These are phyloP conservation scores for Drosophila rellima DNA, from an alignment of 2,888 invertebrate genomes.

Conservation along the genomic window DNA sequence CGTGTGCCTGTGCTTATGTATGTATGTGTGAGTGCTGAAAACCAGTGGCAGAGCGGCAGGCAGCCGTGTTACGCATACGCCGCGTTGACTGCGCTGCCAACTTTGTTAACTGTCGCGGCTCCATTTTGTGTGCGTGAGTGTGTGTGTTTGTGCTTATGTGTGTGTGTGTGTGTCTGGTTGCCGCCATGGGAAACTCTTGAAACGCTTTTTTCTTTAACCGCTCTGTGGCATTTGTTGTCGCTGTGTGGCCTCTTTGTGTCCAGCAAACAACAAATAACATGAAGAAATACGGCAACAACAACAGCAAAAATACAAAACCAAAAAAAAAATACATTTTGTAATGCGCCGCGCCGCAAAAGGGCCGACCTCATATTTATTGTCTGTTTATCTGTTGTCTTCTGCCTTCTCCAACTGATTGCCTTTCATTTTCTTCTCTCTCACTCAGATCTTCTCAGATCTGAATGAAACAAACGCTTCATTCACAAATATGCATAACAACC, in stretches of 20 bases:
- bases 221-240: slow-evolving; percentile 58
- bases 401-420: slow-evolving; percentile 41
- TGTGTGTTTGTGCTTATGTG: slow-evolving; percentile 10
- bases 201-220: slow-evolving; percentile 54
- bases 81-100: slow-evolving; percentile 66
- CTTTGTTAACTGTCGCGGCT: slow-evolving; percentile 60
- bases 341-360: slow-evolving; percentile 54
- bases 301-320: slow-evolving; percentile 12
- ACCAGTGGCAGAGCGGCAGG: slow-evolving; percentile 76
- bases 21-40: slow-evolving; percentile 58
- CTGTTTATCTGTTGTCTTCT: slow-evolving; percentile 69
- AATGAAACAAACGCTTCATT: slow-evolving; percentile 77
- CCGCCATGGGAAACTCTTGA: slow-evolving; percentile 74
- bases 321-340: slow-evolving; percentile 56
- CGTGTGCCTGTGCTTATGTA: slow-evolving; percentile 23
- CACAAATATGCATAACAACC: slow-evolving; percentile 54
- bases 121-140: slow-evolving; percentile 48
- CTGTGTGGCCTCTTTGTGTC: slow-evolving; percentile 75
- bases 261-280: slow-evolving; percentile 57
- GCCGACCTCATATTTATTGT: slow-evolving; percentile 70
- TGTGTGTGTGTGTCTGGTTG: slow-evolving; percentile 39
- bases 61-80: slow-evolving; percentile 82
- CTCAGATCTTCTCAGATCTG: slow-evolving; percentile 44
- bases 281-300: slow-evolving; percentile 35
- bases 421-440: slow-evolving; percentile 34